Evolutionary conservation across 2,113 vertebrate genomes (phyloP).

Genomic region (Copsychus sechellarum): DNA sequence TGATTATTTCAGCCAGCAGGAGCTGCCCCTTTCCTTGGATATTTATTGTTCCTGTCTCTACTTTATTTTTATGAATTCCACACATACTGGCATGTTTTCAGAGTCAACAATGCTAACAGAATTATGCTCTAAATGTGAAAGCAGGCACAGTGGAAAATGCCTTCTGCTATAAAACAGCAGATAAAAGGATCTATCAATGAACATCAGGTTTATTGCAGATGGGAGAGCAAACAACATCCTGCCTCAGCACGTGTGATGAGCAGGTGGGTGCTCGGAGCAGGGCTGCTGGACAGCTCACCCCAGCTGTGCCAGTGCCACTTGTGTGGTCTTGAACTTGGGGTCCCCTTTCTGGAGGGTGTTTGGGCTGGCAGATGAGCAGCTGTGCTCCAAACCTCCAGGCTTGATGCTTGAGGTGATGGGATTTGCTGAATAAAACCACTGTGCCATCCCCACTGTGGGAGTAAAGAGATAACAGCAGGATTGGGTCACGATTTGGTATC

Average conservation of each 20-base stretch:
- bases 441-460: accelerated
- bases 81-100: slow-evolving; percentile 56
- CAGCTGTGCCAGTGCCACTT: background rate
- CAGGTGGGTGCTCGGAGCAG: background rate
- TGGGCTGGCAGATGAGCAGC: background rate
- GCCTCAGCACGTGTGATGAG: background rate
- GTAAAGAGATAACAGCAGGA: background rate
- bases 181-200: slow-evolving; percentile 45
- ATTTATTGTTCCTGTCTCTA: slow-evolving; percentile 64
- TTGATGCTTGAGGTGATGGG: background rate
- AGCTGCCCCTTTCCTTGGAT: slow-evolving; percentile 60
- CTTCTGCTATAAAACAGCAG: slow-evolving; percentile 31
- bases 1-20: slow-evolving; percentile 62
- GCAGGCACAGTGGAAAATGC: slow-evolving; percentile 46
- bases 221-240: background rate
- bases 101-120: slow-evolving; percentile 54
- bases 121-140: slow-evolving; percentile 37
- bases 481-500: background rate
- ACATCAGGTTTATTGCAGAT: slow-evolving; percentile 9
- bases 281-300: background rate
- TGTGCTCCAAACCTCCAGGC: background rate
- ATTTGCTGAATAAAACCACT: background rate
- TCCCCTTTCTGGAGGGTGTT: background rate
- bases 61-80: slow-evolving; percentile 67
- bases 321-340: background rate